Base-by-base conservation (phyloP, 2,888 invertebrate genomes). In the Ochlodes sylvanus region DNA sequence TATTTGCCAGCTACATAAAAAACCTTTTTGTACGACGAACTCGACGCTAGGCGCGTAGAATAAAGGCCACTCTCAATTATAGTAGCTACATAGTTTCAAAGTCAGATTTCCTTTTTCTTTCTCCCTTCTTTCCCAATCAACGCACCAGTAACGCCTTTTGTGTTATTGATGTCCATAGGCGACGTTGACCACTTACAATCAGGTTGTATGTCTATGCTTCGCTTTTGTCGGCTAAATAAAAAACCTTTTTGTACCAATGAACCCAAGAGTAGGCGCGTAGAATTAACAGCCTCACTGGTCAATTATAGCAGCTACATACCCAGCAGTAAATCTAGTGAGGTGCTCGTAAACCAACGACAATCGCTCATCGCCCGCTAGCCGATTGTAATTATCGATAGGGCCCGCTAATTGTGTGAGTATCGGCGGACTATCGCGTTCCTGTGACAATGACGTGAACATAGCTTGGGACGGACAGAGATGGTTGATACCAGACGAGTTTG, bases 361-460 rank as follows among this genome's bases (percentile, higher is more conserved):
- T 74, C 75, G 73, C 66, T 69, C 74, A 73, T 73, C 74, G 74
- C 71, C 69, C 70, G 73, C 71, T 73, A 70, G 79, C 44, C 81
- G 90, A 90, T 90, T 77, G 86, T 87, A 90, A 90, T 90, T 90
- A 90, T 86, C 88, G 90, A 90, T 89, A 89, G 84, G 71, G 79
- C 82, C 73, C 83, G 85, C 87, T 87, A 87, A 87, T 87, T 88
- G 84, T 83, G 82, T 77, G 78, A 78, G 75, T 86, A 85, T 81
- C 84, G 79, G 76, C 73, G 72, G 69, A 66, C 75, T 75, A 76
- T 76, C 77, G 62, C 27, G 54, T 32, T 54, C 41, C 50, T 71
- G 76, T 79, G 79, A 81, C 79, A 82, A 77, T 77, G 78, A 78
- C 54, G 62, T 38, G 67, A 63, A 67, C 69, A 66, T 42, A 47